Base-by-base conservation (phyloP, 2,888 invertebrate genomes). In the Nasonia oneida region DNA sequence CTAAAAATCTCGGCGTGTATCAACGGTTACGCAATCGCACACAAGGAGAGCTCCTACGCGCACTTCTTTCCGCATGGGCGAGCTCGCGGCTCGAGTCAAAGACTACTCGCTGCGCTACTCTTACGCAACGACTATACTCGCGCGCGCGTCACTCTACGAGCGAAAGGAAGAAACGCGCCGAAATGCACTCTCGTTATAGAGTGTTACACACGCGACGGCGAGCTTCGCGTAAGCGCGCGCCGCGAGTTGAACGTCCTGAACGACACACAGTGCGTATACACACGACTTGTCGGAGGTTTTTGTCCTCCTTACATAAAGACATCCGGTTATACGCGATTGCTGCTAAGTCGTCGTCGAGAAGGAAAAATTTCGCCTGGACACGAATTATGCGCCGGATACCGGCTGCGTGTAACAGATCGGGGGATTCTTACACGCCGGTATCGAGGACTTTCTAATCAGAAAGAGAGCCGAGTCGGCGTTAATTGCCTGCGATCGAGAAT, bases 251-350 rank as follows among this genome's bases (percentile, higher is more conserved):
- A 83, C 61, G 86, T 77, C 80, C 86, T 82, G 61, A 0, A 3
- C 75, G 73, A 47, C 42, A 5, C 4, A 37, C 3, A 4, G 37
- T 37, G 0, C 37, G 37, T 47, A 10, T 47, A 47, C 42, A 1
- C 10, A 42, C 77, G 78, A 75, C 78, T 71, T 47, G 71, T 42
- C 75, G 33, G 70, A 67, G 84, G 83, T 86, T 86, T 86, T 86
- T 86, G 84, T 84, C 86, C 83, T 84, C 61, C 84, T 86, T 84
- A 86, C 82, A 82, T 82, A 84, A 81, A 86, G 79, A 81, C 86
- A 83, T 86, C 86, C 86, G 86, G 83, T 81, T 83, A 74, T 81
- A 74, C 42, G 70, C 12, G 71, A 79, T 33, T 37, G 78, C 37
- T 33, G 78, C 37, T 33, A 37, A 4, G 33, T 67, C 37, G 8